Evolutionary conservation across 2,113 vertebrate species (phyloP), one percentile per base, ranked within the genome.

Genomic region (Heterochromis multidens): DNA sequence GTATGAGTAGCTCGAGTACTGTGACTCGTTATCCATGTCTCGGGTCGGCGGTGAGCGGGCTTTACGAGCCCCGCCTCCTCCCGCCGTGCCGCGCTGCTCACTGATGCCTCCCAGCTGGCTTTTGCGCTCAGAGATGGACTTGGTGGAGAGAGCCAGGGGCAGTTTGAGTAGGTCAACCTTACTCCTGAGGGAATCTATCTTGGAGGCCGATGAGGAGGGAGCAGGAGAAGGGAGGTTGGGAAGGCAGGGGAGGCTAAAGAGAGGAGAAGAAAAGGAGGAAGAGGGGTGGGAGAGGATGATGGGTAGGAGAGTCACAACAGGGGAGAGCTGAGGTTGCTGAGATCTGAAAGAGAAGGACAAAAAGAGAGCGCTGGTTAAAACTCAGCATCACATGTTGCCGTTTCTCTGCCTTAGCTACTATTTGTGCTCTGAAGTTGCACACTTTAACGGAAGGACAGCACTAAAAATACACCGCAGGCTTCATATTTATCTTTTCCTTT

Each of bases 101-200:
- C 82, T 91, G 95, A 89, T 88, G 85, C 94, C 92, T 84, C 95
- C 95, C 95, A 96, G 94, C 93, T 96, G 95, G 88, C 91, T 93
- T 90, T 97, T 97, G 80, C 95, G 95, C 90, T 96, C 95, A 0
- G 96, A 92, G 93, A 96, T 94, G 85, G 96, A 95, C 93, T 95
- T 96, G 87, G 95, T 93, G 72, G 96, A 95, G 85, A 99, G 97
- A 87, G 97, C 95, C 88, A 99, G 92, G 33, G 98, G 98, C 96
- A 97, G 97, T 96, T 97, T 97, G 95, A 98, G 94, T 92, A 99
- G 96, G 88, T 99, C 98, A 91, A 99, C 98, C 4, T 97, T 98
- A 88, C 96, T 97, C 98, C 97, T 97, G 97, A 99, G 96, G 96
- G 98, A 97, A 97, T 99, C 98, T 99, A 99, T 99, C 95, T 98